Evolutionary conservation across 1,140 invertebrate species (phyloP), one percentile per base, ranked within the genome.

Genomic region (Drosophila ercepeae): DNA sequence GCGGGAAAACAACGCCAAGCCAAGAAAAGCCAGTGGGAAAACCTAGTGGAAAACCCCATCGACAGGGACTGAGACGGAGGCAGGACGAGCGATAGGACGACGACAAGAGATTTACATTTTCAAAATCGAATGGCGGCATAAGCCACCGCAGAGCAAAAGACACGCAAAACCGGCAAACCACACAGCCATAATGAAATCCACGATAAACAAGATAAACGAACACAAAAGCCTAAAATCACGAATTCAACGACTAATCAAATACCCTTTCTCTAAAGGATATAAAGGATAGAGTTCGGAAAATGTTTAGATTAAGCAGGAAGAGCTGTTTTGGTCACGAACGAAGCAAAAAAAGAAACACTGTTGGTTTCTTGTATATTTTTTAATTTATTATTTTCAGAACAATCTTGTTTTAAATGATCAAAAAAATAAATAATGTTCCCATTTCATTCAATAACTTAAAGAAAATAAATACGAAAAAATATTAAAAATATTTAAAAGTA

Each of bases 101-200:
- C 67, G 59, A 84, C 81, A 81, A 84, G 81, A 84, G 81, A 84
- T 84, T 84, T 84, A 84, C 82, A 84, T 84, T 84, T 84, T 84
- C 72, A 84, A 84, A 84, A 84, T 84, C 81, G 81, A 84, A 86
- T 76, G 81, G 81, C 81, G 81, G 83, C 82, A 84, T 86, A 84
- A 84, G 81, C 81, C 81, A 86, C 81, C 81, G 81, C 81, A 79
- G 74, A 81, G 81, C 81, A 84, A 86, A 86, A 86, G 81, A 84
- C 79, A 79, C 64, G 79, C 79, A 84, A 84, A 39, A 75, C 57
- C 79, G 9, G 29, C 29, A 32, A 32, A 9, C 29, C 29, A 32
- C 29, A 67, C 60, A 71, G 75, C 79, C 81, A 86, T 86, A 84
- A 84, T 84, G 76, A 84, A 84, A 84, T 84, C 81, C 76, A 70